A percentile compares a stretch with the other conserved stretches of the same genome.
Conservation (phyloP, 2,797 vertebrate genomes). For the Acrocephalus scirpaceus region DNA sequence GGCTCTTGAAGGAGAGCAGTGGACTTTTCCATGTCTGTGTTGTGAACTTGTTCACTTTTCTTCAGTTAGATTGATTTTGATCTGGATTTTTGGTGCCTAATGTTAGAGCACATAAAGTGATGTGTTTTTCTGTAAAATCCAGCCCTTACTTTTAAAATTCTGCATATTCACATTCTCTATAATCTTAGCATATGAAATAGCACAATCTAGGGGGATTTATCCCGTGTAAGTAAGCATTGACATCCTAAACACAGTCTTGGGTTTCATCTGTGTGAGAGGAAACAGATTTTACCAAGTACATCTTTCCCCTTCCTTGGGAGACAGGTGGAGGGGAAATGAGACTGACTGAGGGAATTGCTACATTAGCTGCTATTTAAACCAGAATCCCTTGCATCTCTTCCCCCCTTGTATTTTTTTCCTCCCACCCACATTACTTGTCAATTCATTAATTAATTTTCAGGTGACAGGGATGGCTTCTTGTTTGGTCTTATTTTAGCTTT, state of each 20-base stretch:
- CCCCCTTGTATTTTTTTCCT: neutral
- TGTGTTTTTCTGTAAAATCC: neutral
- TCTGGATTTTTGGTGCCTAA: neutral
- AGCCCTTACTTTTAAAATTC: neutral
- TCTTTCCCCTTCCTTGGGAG: neutral
- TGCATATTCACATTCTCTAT: neutral
- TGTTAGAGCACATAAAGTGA: neutral
- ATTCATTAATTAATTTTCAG: neutral
- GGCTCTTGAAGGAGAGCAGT: neutral
- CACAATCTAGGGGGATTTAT: neutral
- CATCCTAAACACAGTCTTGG: neutral
- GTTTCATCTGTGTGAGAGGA: neutral
- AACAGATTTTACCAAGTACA: neutral
- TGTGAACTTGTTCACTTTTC: neutral
- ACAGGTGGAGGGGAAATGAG: neutral
- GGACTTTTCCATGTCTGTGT: neutral
- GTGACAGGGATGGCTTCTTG: neutral
- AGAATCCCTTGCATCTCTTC: neutral
- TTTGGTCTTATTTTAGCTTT: neutral
- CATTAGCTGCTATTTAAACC: neutral
- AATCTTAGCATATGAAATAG: neutral
- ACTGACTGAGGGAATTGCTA: neutral
- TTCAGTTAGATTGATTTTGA: neutral
- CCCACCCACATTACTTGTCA: neutral
- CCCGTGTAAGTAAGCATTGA: neutral